Conservation (phyloP, 2,113 vertebrate species). For the Cromileptes altivelis region DNA sequence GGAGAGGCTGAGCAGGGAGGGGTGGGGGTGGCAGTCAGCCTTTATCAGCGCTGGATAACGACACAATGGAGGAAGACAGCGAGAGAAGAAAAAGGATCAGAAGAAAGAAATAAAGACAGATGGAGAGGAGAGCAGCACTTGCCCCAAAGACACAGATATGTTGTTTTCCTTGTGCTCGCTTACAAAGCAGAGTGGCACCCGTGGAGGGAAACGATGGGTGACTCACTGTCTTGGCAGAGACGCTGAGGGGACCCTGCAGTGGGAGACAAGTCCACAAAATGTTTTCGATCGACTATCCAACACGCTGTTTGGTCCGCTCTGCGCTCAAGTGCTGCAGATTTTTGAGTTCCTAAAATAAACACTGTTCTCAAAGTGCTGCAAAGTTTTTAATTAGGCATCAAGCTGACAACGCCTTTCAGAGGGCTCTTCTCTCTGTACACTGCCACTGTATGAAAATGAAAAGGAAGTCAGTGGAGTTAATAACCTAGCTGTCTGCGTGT, state of each 20-base stretch:
- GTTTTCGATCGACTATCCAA: slow-evolving; percentile 31
- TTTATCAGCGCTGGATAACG: slow-evolving; percentile 17
- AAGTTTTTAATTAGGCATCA: slow-evolving; percentile 3
- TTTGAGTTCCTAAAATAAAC: background rate
- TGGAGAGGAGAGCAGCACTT: slow-evolving; percentile 29
- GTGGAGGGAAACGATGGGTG: slow-evolving; percentile 44
- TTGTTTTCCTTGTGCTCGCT: slow-evolving; percentile 49
- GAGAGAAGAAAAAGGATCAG: background rate
- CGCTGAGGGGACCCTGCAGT: slow-evolving; percentile 26
- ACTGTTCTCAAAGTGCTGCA: background rate
- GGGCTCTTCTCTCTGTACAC: background rate
- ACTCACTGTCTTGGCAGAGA: slow-evolving; percentile 47
- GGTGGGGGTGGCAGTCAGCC: background rate
- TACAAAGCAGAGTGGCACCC: slow-evolving; percentile 41
- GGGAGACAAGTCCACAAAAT: slow-evolving; percentile 24
- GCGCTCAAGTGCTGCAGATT: background rate
- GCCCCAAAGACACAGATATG: slow-evolving; percentile 52
- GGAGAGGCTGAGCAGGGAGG: background rate
- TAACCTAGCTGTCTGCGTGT: background rate
- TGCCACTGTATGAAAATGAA: slow-evolving; percentile 12
- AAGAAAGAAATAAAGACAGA: slow-evolving; percentile 17
- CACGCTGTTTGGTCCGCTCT: background rate
- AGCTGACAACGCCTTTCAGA: background rate
- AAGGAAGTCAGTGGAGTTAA: slow-evolving; percentile 2
- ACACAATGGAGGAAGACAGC: background rate